phyloP scores from a whole-genome alignment of 2,888 invertebrate genomes.

The Drosophila cyrtoloma region DNA sequence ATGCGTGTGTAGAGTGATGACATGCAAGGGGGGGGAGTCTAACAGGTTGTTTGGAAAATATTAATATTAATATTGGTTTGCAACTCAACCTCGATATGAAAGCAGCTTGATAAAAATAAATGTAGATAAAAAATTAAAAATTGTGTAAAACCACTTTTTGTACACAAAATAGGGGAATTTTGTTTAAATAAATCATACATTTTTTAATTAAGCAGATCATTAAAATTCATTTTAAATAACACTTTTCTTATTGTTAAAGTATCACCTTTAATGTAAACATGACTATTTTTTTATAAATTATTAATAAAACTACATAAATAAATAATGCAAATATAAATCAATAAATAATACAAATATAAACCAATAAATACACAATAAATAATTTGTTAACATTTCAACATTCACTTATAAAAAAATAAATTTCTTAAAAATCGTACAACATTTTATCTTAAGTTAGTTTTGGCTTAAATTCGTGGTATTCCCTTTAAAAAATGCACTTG shows the following conservation, averaged over 20 bases:
- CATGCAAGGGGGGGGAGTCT: slow-evolving; percentile 1
- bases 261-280: neutral
- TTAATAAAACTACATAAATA: neutral
- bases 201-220: neutral
- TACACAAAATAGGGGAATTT: neutral
- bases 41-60: neutral
- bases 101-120: neutral
- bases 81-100: neutral
- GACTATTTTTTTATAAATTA: neutral
- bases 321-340: neutral
- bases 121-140: neutral
- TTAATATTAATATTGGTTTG: neutral
- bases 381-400: neutral
- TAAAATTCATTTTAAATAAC: neutral
- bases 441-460: neutral
- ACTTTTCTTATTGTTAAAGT: neutral
- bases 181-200: neutral
- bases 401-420: neutral
- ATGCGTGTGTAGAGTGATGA: slow-evolving; percentile 2
- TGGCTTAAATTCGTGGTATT: neutral
- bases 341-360: neutral
- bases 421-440: neutral
- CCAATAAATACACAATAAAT: neutral
- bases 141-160: neutral
- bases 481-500: neutral